Evolutionary conservation across 2,797 vertebrate genomes (phyloP), one percentile per base, ranked within the genome.

Genomic region (Diplodus puntazzo): DNA sequence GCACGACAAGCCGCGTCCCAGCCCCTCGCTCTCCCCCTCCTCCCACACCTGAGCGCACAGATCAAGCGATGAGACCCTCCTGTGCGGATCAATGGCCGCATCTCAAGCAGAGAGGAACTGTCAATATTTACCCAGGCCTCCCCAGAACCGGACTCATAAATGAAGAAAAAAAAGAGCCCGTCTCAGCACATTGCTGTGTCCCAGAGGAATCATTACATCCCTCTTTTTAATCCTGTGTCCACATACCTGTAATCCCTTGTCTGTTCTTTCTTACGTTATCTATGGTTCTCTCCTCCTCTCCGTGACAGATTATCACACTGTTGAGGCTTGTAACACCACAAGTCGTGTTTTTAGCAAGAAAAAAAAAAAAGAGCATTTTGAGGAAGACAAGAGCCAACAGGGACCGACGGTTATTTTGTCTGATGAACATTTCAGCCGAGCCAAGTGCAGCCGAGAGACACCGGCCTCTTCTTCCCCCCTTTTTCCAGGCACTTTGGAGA

Each of bases 41-140:
- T 83, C 90, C 88, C 89, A 92, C 94, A 96, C 89, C 93, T 95
- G 89, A 91, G 83, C 68, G 87, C 91, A 92, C 93, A 92, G 94
- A 95, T 95, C 92, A 91, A 86, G 88, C 82, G 92, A 93, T 84
- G 94, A 93, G 85, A 91, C 81, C 90, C 89, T 89, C 76, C 83
- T 73, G 88, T 88, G 82, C 66, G 88, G 93, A 94, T 90, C 65
- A 88, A 86, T 92, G 92, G 84, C 83, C 3, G 30, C 92, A 93
- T 91, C 92, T 93, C 85, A 91, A 87, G 84, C 93, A 90, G 87
- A 73, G 87, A 66, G 82, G 34, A 43, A 90, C 88, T 66, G 76
- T 87, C 87, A 96, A 95, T 96, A 94, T 94, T 95, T 94, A 94
- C 93, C 94, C 89, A 90, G 85, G 88, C 91, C 92, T 94, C 95